These are phyloP conservation scores for Neolamprologus sp. DNA, from an alignment of 2,113 vertebrate genomes.

Conservation along the genomic window DNA sequence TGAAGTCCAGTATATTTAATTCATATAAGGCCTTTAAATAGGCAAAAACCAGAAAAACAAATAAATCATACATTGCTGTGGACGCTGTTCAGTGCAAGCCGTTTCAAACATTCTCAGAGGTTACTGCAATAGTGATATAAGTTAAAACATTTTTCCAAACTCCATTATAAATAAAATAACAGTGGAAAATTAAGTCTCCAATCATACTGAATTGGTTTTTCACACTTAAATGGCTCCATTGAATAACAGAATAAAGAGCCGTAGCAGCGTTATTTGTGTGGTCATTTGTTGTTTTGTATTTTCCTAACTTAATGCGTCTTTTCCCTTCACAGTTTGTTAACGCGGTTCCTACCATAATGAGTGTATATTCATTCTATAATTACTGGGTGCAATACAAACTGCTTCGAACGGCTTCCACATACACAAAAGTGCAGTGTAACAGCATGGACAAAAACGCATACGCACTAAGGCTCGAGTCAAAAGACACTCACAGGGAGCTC, in stretches of 20 bases:
- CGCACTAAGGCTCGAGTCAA: neutral
- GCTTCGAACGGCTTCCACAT: conserved; percentile 3
- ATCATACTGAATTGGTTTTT: neutral
- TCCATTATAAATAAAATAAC: conserved; percentile 8
- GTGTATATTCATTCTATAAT: conserved; percentile 35
- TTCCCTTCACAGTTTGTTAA: conserved; percentile 11
- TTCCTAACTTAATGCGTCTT: conserved; percentile 10
- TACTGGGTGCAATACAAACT: conserved; percentile 19
- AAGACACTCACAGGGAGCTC: neutral
- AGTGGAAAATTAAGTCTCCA: conserved; percentile 2
- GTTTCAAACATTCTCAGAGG: neutral
- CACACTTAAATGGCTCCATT: conserved; percentile 25
- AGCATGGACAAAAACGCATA: neutral
- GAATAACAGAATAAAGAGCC: conserved; percentile 23
- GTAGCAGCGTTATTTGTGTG: conserved; percentile 4
- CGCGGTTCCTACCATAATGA: conserved; percentile 31
- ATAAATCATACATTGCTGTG: neutral
- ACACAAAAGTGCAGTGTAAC: neutral
- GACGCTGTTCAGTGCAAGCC: neutral
- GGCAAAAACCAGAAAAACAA: neutral
- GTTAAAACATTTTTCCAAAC: neutral
- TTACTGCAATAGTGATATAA: neutral
- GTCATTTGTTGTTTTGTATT: conserved; percentile 23
- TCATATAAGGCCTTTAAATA: neutral
- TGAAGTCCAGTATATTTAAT: neutral